These are phyloP conservation scores for Eubasilissa splendida DNA, from an alignment of 2,888 invertebrate genomes.

Conservation along the genomic window DNA sequence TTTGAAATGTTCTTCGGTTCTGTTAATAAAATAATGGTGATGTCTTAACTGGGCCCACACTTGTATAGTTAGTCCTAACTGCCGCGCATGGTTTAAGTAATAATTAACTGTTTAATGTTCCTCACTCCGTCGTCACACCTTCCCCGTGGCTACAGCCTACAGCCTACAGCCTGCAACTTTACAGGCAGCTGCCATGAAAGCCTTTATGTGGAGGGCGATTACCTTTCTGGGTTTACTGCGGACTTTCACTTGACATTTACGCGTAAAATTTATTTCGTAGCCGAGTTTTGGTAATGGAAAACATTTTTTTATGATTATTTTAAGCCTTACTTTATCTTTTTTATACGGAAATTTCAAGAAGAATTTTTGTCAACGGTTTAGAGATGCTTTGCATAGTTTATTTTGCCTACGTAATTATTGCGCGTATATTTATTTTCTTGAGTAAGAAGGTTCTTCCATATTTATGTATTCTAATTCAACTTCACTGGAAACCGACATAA, in stretches of 20 bases:
- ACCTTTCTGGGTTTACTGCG: constrained; percentile 24
- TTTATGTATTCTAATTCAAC: no score
- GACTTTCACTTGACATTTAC: constrained; percentile 28
- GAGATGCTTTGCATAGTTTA: no score
- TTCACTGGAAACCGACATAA: no score
- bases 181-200: constrained; percentile 23
- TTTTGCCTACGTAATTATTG: no score
- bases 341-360: no score
- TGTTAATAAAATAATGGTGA: neutral
- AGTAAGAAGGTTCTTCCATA: no score
- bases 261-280: constrained; percentile 20
- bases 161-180: neutral
- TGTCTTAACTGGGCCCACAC: neutral
- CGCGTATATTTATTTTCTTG: no score
- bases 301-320: constrained; percentile 4
- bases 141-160: neutral
- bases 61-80: neutral
- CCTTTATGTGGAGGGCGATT: constrained; percentile 27
- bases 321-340: neutral
- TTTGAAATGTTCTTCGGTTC: no score
- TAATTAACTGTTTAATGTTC: constrained; percentile 28
- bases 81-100: constrained; percentile 16
- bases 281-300: constrained; percentile 4
- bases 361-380: no score
- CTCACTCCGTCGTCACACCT: constrained; percentile 6